Evolutionary conservation across 2,888 invertebrate genomes (phyloP).

Genomic region (Patella depressa): DNA sequence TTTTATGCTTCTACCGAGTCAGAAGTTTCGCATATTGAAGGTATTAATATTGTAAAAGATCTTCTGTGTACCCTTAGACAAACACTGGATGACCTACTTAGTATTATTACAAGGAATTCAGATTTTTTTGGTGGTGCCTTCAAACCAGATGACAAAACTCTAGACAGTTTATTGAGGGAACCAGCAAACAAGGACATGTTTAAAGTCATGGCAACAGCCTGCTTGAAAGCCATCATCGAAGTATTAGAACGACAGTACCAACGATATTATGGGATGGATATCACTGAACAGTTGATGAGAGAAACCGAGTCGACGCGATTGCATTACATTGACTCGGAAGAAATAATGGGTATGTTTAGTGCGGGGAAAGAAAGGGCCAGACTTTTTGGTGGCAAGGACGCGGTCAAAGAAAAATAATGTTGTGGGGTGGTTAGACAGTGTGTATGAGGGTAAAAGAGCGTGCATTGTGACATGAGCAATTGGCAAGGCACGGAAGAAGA

Average conservation of each 20-base stretch:
- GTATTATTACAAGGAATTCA: neutral
- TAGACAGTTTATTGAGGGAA: neutral
- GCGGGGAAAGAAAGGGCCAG: slow-evolving; percentile 26
- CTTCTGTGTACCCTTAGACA: no score
- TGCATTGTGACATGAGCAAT: slow-evolving; percentile 18
- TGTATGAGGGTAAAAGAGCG: slow-evolving; percentile 13
- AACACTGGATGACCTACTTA: neutral
- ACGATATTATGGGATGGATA: slow-evolving; percentile 26
- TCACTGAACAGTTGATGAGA: slow-evolving; percentile 3
- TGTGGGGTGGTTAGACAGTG: slow-evolving; percentile 2
- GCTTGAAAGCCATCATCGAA: neutral
- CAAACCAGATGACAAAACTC: neutral
- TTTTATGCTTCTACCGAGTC: slow-evolving; percentile 28
- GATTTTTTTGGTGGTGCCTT: slow-evolving; percentile 18
- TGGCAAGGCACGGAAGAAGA: slow-evolving; percentile 15
- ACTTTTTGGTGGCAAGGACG: slow-evolving; percentile 27
- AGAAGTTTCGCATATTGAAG: no score
- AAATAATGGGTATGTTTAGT: slow-evolving; percentile 35
- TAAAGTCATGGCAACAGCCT: slow-evolving; percentile 5
- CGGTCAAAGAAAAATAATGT: slow-evolving; percentile 16
- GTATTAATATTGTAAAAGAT: no score
- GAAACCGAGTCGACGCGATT: slow-evolving; percentile 16
- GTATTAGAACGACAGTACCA: slow-evolving; percentile 33
- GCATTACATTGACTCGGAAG: slow-evolving; percentile 37
- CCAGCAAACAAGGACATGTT: neutral